These are phyloP conservation scores for Theristicus caerulescens DNA, from an alignment of 2,113 vertebrate genomes.

Conservation along the genomic window DNA sequence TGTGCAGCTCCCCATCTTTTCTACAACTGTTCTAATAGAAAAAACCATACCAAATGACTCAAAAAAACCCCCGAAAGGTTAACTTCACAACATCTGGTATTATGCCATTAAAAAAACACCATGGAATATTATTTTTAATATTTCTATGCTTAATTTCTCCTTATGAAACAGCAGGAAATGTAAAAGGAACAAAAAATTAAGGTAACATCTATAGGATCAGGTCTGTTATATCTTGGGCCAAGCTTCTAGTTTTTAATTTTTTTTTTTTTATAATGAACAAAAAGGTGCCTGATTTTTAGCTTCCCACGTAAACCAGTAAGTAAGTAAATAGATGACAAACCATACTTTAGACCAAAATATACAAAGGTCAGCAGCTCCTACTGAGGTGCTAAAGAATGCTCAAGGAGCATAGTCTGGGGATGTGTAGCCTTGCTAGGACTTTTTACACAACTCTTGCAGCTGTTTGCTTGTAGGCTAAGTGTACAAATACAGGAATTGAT, in stretches of 20 bases:
- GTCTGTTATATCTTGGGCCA: background rate
- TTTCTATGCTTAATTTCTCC: background rate
- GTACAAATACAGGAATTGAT: background rate
- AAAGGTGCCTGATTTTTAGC: background rate
- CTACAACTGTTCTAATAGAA: background rate
- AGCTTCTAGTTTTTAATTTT: background rate
- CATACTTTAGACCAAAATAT: rapidly evolving
- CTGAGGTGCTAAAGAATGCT: background rate
- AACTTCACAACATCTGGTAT: background rate
- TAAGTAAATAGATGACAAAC: background rate
- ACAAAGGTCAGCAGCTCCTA: background rate
- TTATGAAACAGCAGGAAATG: background rate
- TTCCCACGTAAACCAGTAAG: background rate
- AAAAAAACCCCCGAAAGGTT: background rate
- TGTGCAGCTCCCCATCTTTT: background rate
- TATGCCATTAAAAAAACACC: background rate
- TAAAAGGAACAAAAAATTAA: background rate
- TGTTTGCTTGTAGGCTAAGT: background rate
- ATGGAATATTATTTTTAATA: background rate
- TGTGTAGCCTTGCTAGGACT: background rate
- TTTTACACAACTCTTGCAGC: background rate
- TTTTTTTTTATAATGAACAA: background rate
- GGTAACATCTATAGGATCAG: background rate
- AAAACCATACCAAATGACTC: background rate
- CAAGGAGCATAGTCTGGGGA: background rate